A percentile compares a stretch with the other conserved stretches of the same genome.
Evolutionary conservation across 2,888 invertebrate genomes (phyloP).

Genomic region (Harpagoxenus sublaevis): DNA sequence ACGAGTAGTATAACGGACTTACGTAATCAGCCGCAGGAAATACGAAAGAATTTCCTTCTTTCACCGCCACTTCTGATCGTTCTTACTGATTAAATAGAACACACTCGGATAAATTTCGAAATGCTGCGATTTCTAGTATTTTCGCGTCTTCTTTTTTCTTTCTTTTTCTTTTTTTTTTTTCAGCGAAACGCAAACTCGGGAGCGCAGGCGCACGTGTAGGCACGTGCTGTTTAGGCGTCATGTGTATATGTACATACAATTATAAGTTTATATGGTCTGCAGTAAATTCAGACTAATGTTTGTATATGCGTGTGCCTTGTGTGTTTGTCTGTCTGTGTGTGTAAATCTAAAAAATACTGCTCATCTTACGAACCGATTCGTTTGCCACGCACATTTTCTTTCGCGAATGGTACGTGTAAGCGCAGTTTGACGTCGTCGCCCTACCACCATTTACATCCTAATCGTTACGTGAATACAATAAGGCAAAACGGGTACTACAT

Average conservation of each 20-base stretch:
- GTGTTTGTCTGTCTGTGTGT: constrained; percentile 70
- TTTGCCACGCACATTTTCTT: constrained; percentile 8
- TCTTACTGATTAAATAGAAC: not conserved
- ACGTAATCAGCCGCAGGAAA: constrained; percentile 28
- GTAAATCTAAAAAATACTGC: constrained; percentile 83
- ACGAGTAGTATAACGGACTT: constrained; percentile 29
- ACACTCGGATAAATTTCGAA: not conserved
- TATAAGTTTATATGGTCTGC: constrained; percentile 76
- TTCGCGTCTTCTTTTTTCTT: not conserved
- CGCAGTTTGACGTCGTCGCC: constrained; percentile 27
- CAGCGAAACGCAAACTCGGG: constrained; percentile 34
- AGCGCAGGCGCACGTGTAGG: constrained; percentile 26
- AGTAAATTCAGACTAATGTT: constrained; percentile 69
- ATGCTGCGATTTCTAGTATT: not conserved
- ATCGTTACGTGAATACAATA: constrained; percentile 79
- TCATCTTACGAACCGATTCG: constrained; percentile 80
- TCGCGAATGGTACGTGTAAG: constrained; percentile 14
- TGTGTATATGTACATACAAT: constrained; percentile 69
- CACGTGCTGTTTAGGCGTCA: not conserved
- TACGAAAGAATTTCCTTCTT: constrained; percentile 8
- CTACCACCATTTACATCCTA: constrained; percentile 67
- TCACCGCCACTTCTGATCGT: not conserved
- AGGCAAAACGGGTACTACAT: constrained; percentile 78
- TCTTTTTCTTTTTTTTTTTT: not conserved
- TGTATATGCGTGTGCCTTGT: constrained; percentile 18